These are phyloP conservation scores for Montipora efflorescens DNA, from an alignment of 64 coral and sea anemone genomes.

Conservation along the genomic window DNA sequence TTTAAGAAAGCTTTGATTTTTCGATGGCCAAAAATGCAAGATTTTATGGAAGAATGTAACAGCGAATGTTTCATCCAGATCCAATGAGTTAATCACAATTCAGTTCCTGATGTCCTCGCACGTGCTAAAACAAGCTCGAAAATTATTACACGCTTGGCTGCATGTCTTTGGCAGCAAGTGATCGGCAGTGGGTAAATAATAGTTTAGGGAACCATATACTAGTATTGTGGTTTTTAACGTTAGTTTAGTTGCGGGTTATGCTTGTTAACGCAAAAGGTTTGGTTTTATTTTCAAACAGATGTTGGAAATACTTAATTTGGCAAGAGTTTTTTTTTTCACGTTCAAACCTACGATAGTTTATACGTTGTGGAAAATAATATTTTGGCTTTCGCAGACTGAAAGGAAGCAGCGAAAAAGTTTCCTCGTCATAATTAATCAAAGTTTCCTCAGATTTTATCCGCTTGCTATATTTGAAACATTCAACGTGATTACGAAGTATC, in stretches of 20 bases:
- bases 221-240: too few species aligned
- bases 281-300: background rate
- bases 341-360: too few species aligned
- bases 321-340: too few species aligned
- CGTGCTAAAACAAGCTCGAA: too few species aligned
- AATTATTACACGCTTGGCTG: too few species aligned
- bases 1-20: conserved; percentile 15
- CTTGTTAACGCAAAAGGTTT: background rate
- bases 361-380: background rate
- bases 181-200: too few species aligned
- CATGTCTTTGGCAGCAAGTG: too few species aligned
- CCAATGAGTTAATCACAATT: too few species aligned
- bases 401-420: background rate
- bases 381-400: background rate
- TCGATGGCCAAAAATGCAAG: background rate
- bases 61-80: too few species aligned
- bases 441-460: background rate
- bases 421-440: background rate
- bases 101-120: too few species aligned
- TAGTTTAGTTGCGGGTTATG: background rate
- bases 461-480: conserved; percentile 25
- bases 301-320: background rate
- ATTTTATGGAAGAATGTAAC: background rate
- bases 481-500: too few species aligned
- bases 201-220: too few species aligned